Evolutionary conservation across 1,140 invertebrate genomes (phyloP), one percentile per base, ranked within the genome.

Genomic region (Eupristina koningsbergeri): DNA sequence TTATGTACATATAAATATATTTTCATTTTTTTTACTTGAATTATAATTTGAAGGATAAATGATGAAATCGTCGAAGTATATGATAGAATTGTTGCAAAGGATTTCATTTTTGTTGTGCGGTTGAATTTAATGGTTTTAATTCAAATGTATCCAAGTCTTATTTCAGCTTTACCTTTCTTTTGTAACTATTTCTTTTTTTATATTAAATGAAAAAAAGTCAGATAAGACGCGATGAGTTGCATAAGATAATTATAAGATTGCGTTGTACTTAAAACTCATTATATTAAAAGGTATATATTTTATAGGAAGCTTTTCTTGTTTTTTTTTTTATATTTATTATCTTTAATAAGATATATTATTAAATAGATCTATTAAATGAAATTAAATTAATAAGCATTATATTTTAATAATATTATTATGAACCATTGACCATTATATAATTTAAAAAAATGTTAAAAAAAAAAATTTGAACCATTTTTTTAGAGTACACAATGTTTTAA

Each of bases 181-280:
- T 80, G 63, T 61, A 80, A 80, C 39, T 80, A 67, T 80, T 58
- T 74, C 53, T 80, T 83, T 79, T 45, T 47, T 67, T 79, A 39
- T 3, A 7, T 26, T 63, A 58, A 41, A 77, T 1, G 31, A 31
- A 2, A 78, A 19, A 34, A 39, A 58, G 53, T 5, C 5, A 53
- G 50, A 53, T 7, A 53, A 53, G 2, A 53, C 50, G 50, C 50
- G 50, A 19, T 53, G 45, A 31, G 29, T 19, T 34, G 31, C 64
- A 19, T 67, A 67, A 67, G 64, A 6, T 39, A 67, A 67, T 67
- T 39, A 36, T 67, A 67, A 36, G 64, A 7, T 5, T 39, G 13
- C 9, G 8, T 6, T 36, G 15, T 29, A 17, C 31, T 67, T 29
- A 36, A 34, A 67, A 36, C 36, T 36, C 15, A 36, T 9, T 22